These are phyloP conservation scores for Scelioninae gen. 2 DNA, from an alignment of 2,888 invertebrate species.

Conservation along the genomic window DNA sequence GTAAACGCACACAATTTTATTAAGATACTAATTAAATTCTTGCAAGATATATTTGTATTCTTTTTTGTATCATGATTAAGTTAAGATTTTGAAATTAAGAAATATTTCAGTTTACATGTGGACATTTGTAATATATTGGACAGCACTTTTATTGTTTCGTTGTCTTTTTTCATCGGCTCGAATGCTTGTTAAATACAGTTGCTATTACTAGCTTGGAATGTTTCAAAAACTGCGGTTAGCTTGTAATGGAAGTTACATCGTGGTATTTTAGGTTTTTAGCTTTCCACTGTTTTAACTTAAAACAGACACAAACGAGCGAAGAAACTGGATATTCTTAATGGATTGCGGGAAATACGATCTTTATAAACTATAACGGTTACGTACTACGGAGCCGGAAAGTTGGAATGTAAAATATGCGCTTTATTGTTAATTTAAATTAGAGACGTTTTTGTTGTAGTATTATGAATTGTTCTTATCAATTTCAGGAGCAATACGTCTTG, in stretches of 20 bases:
- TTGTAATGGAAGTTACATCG: conserved; percentile 14
- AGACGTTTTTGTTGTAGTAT: background rate
- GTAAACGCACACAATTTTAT: too few relatives aligned
- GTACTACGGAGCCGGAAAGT: conserved; percentile 2
- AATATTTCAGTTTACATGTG: too few relatives aligned
- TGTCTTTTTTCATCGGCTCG: too few relatives aligned
- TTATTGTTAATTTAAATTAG: conserved; percentile 22
- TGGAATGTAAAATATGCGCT: conserved; percentile 12
- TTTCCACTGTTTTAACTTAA: conserved; percentile 6
- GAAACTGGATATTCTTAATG: conserved; percentile 44
- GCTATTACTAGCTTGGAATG: conserved; percentile 3
- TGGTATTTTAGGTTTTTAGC: conserved; percentile 13
- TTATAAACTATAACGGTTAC: conserved; percentile 33
- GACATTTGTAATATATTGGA: too few relatives aligned
- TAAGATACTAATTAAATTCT: too few relatives aligned
- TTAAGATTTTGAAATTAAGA: too few relatives aligned
- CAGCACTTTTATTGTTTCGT: too few relatives aligned
- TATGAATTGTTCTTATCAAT: too few relatives aligned
- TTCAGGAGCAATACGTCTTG: too few relatives aligned
- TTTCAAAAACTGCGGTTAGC: conserved; percentile 14
- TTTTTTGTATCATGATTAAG: too few relatives aligned
- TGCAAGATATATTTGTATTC: too few relatives aligned
- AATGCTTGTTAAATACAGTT: conserved; percentile 8
- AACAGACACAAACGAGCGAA: conserved; percentile 12
- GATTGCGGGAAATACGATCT: conserved; percentile 41